Base-by-base conservation (phyloP, 2,888 invertebrate species). In the Sphinx pinastri region DNA sequence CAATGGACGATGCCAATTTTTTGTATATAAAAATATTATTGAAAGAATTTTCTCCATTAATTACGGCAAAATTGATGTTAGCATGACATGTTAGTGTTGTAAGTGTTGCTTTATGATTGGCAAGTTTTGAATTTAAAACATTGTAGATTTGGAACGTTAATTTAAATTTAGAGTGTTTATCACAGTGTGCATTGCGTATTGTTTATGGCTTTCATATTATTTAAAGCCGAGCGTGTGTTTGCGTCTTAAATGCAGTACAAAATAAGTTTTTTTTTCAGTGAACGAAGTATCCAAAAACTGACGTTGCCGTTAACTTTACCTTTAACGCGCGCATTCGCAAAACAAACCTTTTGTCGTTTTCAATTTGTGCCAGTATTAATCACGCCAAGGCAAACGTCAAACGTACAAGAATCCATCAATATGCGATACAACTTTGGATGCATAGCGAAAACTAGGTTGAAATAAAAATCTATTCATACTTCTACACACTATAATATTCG, bases 1-100 rank as follows among this genome's bases (percentile, higher is more conserved):
- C 92, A 93, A 94, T 94, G 93, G 93, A 87, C 86, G 85, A 85
- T 86, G 87, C 88, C 83, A 82, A 81, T 88, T 91, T 90, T 90
- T 88, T 88, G 82, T 81, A 79, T 80, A 80, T 81, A 84, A 89
- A 90, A 88, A 84, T 81, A 79, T 81, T 81, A 84, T 83, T 79
- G 83, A 80, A 84, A 85, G 80, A 84, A 84, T 80, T 87, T 85
- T 84, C 79, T 79, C 84, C 86, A 90, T 90, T 90, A 89, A 90
- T 91, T 91, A 89, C 84, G 75, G 81, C 80, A 82, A 85, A 83
- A 82, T 79, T 83, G 84, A 78, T 70, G 55, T 55, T 54, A 10
- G 83, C 80, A 80, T 83, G 84, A 83, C 79, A 74, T 78, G 55
- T 3, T n/a, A 59, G 70, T 69, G 52, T 10, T 52, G 19, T 54